These are phyloP conservation scores for Falco punctatus DNA, from an alignment of 2,113 vertebrate genomes.

Conservation along the genomic window DNA sequence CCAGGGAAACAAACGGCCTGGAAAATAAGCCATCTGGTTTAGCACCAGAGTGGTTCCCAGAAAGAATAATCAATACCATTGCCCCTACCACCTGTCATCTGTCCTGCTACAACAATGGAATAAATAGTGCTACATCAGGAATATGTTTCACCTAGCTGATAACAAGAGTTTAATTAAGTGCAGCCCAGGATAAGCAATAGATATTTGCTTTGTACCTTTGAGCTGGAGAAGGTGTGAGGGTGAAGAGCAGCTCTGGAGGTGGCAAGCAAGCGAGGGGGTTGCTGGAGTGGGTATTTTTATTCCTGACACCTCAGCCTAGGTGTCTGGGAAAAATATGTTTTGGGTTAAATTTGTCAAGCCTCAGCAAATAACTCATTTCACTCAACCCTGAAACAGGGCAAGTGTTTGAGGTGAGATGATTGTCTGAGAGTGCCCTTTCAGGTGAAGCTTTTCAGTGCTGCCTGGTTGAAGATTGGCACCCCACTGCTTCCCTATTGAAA, in stretches of 20 bases:
- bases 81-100: neutral
- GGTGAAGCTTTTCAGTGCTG: neutral
- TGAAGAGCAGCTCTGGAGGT: neutral
- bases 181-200: neutral
- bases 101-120: neutral
- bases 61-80: neutral
- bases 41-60: accelerated
- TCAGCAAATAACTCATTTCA: neutral
- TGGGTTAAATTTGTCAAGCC: neutral
- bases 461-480: neutral
- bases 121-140: neutral
- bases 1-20: neutral
- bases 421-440: neutral
- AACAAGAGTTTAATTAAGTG: neutral
- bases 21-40: neutral
- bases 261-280: neutral
- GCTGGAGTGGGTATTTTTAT: neutral
- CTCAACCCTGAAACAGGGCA: neutral
- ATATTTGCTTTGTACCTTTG: neutral
- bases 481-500: neutral
- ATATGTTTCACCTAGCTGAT: neutral
- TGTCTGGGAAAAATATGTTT: neutral
- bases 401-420: neutral
- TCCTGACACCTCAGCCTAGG: neutral
- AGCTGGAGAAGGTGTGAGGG: neutral